Base-by-base conservation (phyloP, 1,140 invertebrate species). In the Meloidogyne hapla region DNA sequence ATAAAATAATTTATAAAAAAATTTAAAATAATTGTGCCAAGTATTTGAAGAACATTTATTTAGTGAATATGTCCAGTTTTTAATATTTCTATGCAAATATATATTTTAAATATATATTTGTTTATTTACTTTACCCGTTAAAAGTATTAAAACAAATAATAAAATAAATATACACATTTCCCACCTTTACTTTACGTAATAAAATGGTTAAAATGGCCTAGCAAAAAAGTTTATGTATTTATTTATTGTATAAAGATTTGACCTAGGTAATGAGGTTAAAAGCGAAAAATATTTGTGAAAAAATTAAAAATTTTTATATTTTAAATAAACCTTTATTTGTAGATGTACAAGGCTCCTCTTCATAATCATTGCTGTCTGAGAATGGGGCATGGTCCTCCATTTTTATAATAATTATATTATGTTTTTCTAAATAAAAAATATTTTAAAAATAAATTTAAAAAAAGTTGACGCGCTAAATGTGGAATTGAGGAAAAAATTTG, bases 121-220 rank as follows among this genome's bases (percentile, higher is more conserved):
- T 56, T 56, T 56, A 56, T 56, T 56, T 56, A 56, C 48, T 56
- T 56, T 56, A 56, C 48, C 48, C 48, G 48, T 56, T 56, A 56
- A 56, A 56, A 56, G 48, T 56, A 56, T n/a, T 56, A n/a, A n/a
- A n/a, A n/a, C 12, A 56, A 56, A 56, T 56, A 56, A 56, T 56
- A 56, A 56, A 56, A 56, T n/a, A 42, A 42, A 42, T 12, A 8
- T 42, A 42, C 13, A 56, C n/a, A 56, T 56, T 56, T 56, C 48
- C 48, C 48, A 56, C 48, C 48, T 56, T 56, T 56, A 15, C 12
- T 56, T 56, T 56, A n/a, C 5, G 18, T 56, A n/a, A n/a, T 56
- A 56, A n/a, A 56, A 56, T 56, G 48, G 48, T 56, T 4, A 56
- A n/a, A 56, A 56, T n/a, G 18, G 1, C 18, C 8, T n/a, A 56